A percentile compares a stretch with the other conserved stretches of the same genome.
Evolutionary conservation across 92 coral and sea anemone genomes (phyloP).

Genomic region (Parazoanthus atlanticus): DNA sequence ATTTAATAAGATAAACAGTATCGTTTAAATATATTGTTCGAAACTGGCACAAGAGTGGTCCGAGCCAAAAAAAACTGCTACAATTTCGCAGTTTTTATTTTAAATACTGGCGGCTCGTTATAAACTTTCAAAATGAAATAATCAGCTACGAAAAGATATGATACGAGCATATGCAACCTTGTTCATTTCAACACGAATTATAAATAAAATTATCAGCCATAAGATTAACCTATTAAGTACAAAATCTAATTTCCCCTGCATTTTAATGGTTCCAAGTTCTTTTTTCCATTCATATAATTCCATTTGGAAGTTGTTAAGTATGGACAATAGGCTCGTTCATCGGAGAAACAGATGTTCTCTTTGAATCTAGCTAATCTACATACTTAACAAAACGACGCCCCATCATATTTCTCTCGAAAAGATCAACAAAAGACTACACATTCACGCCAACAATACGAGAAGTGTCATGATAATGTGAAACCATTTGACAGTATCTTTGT

Average conservation of each 20-base stretch:
- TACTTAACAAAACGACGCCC: slow-evolving; percentile 41
- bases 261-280: slow-evolving; percentile 19
- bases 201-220: background rate
- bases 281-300: slow-evolving; percentile 24
- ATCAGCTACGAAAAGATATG: background rate
- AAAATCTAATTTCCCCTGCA: slow-evolving; percentile 35
- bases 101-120: background rate
- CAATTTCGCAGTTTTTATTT: background rate
- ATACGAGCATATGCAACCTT: background rate
- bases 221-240: background rate
- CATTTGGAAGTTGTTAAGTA: slow-evolving; percentile 37
- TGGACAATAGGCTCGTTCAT: slow-evolving; percentile 29
- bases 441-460: slow-evolving; percentile 17
- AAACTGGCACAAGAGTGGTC: background rate
- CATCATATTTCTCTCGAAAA: slow-evolving; percentile 25
- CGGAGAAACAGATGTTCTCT: slow-evolving; percentile 38
- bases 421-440: slow-evolving; percentile 18
- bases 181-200: background rate
- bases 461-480: background rate
- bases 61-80: background rate
- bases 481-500: slow-evolving; percentile 2
- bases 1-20: slow-evolving; percentile 16
- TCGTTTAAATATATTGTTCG: background rate
- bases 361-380: slow-evolving; percentile 40
- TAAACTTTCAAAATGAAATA: background rate